phyloP scores from a whole-genome alignment of 2,888 invertebrate genomes.

The Eupithecia insigniata region DNA sequence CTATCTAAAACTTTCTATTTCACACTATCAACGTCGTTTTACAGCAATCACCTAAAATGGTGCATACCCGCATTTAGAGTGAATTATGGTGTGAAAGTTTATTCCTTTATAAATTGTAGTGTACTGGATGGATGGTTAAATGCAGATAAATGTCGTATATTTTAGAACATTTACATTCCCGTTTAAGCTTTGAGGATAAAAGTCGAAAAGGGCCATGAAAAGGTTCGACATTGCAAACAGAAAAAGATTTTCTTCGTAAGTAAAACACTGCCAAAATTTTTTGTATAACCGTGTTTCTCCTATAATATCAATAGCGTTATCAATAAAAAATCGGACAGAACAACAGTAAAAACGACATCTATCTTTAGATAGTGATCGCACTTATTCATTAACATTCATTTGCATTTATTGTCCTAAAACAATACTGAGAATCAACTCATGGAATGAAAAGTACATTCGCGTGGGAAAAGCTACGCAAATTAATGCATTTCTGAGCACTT shows the following conservation, averaged over 20 bases:
- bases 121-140: conserved; percentile 1
- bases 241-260: neutral
- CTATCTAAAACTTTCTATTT: conserved; percentile 44
- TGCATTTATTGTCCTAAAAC: conserved; percentile 67
- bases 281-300: neutral
- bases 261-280: neutral
- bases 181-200: neutral
- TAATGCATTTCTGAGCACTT: conserved; percentile 53
- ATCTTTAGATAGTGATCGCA: conserved; percentile 59
- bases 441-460: conserved; percentile 65
- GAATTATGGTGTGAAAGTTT: conserved; percentile 42
- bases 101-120: conserved; percentile 15
- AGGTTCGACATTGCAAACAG: neutral
- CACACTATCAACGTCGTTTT: conserved; percentile 36
- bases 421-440: conserved; percentile 71
- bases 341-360: conserved; percentile 50
- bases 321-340: conserved; percentile 34
- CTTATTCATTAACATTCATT: conserved; percentile 68
- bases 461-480: conserved; percentile 70
- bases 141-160: conserved; percentile 10
- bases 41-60: conserved; percentile 39
- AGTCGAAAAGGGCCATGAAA: neutral
- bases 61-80: conserved; percentile 40
- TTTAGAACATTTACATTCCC: conserved; percentile 4
- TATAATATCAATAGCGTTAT: conserved; percentile 14